Base-by-base conservation (phyloP, 2,113 vertebrate species). In the Myxocyprinus asiaticus region DNA sequence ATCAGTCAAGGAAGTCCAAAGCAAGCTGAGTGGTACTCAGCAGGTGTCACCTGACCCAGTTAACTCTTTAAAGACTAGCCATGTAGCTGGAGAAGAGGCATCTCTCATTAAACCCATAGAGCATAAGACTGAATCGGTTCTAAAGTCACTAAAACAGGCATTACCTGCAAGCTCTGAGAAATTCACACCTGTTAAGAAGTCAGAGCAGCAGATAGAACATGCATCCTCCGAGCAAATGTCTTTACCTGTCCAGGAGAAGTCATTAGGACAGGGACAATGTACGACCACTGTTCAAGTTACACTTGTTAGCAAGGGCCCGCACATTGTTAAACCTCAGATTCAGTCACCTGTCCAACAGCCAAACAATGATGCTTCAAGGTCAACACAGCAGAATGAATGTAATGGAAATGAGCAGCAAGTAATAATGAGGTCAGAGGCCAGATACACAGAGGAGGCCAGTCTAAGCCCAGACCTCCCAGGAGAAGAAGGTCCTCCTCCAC, bases 401-500 rank as follows among this genome's bases (percentile, higher is more conserved):
- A 66, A 10, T 53, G 10, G 51, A n/a, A 76, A 45, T 33, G 65
- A n/a, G 6, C 76, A 85, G 62, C 90, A 91, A 4, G 86, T 91
- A 51, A 61, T 91, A 47, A 82, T 87, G 5, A 92, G 92, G 85
- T 67, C 44, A 3, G 58, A 15, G 0, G 11, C 55, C 45, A 88
- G 45, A 48, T 85, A 85, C 42, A 10, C 0, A 0, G 94, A 94
- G 48, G 94, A 95, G 0, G 77, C 93, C 0, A 86, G 85, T 3
- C 84, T 93, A 7, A 91, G 92, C 86, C 95, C 95, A 53, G 93
- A 94, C 66, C 83, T 92, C 63, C 94, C 95, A 12, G 89, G 84
- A 5, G 98, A 97, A 14, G 95, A 97, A 67, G 79, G 86, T 7
- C 90, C 91, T 53, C 91, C 91, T 4, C 90, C 93, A 9, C 88